Percentiles rank a stretch among this genome's conserved stretches.
Evolutionary conservation across 2,888 invertebrate species (phyloP).

Genomic region (Sepiola atlantica): DNA sequence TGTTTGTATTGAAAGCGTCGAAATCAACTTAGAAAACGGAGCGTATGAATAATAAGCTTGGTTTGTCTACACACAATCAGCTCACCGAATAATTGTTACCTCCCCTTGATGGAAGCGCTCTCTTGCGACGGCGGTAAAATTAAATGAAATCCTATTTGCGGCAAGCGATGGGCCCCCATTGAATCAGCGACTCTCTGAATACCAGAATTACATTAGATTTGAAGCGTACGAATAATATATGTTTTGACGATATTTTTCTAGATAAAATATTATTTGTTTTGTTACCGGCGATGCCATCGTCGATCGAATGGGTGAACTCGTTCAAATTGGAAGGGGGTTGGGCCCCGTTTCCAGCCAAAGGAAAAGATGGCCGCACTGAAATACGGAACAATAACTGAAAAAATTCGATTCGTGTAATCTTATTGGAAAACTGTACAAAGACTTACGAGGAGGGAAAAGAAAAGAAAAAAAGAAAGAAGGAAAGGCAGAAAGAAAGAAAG

Average conservation of each 20-base stretch:
- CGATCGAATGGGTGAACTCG: conserved; percentile 32
- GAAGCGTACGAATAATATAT: neutral
- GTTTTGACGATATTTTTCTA: conserved; percentile 32
- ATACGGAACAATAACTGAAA: conserved; percentile 10
- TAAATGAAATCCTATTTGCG: neutral
- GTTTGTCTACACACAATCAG: neutral
- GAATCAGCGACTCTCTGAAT: neutral
- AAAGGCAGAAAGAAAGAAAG: too few relatives aligned
- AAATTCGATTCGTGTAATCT: neutral
- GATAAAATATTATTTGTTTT: neutral
- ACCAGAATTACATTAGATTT: neutral
- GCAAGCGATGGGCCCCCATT: neutral
- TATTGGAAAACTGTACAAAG: neutral
- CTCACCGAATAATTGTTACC: conserved; percentile 19
- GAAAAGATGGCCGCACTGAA: neutral
- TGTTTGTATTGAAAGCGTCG: neutral
- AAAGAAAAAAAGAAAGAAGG: neutral
- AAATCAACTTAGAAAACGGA: neutral
- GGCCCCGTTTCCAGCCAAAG: neutral
- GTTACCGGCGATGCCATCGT: neutral
- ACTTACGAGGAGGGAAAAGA: neutral
- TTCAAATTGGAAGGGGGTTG: neutral
- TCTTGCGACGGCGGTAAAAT: neutral
- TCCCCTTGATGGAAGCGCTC: conserved; percentile 10
- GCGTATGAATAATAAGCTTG: neutral